A percentile compares a stretch with the other conserved stretches of the same genome.
phyloP scores from a whole-genome alignment of 2,113 vertebrate species.

The Promerops cafer region DNA sequence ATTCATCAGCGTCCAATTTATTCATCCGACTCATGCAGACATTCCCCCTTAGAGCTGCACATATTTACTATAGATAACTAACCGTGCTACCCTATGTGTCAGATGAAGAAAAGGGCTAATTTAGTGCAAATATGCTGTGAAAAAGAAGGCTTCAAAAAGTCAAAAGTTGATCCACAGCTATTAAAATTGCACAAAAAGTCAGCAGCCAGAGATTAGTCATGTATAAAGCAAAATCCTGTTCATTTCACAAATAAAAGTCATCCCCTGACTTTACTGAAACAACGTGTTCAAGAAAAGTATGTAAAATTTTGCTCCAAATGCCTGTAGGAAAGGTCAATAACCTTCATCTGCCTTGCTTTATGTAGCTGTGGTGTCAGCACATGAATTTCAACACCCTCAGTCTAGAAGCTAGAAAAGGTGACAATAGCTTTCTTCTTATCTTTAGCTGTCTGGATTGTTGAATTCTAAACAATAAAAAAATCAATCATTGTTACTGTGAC shows the following conservation, averaged over 20 bases:
- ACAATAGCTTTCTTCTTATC: background rate
- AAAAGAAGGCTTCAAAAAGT: background rate
- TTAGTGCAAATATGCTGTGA: background rate
- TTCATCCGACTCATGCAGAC: background rate
- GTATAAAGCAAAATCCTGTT: background rate
- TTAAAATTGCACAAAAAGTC: background rate
- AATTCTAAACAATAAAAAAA: background rate
- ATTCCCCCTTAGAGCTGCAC: background rate
- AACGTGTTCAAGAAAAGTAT: background rate
- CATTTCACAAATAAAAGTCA: background rate
- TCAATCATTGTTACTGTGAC: background rate
- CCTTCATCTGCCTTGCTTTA: conserved; percentile 47
- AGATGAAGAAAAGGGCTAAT: background rate
- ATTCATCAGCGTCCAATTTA: background rate
- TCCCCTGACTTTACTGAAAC: background rate
- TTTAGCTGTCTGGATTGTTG: background rate
- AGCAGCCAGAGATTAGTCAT: background rate
- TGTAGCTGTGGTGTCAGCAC: conserved; percentile 51
- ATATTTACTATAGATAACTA: background rate
- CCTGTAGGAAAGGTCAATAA: conserved; percentile 53
- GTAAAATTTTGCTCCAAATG: background rate
- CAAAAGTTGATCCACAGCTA: background rate
- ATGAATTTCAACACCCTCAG: conserved; percentile 65
- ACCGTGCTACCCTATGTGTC: background rate
- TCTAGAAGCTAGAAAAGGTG: background rate